Evolutionary conservation across 2,888 invertebrate species (phyloP), one percentile per base, ranked within the genome.

Genomic region (Chelonus formosanus): DNA sequence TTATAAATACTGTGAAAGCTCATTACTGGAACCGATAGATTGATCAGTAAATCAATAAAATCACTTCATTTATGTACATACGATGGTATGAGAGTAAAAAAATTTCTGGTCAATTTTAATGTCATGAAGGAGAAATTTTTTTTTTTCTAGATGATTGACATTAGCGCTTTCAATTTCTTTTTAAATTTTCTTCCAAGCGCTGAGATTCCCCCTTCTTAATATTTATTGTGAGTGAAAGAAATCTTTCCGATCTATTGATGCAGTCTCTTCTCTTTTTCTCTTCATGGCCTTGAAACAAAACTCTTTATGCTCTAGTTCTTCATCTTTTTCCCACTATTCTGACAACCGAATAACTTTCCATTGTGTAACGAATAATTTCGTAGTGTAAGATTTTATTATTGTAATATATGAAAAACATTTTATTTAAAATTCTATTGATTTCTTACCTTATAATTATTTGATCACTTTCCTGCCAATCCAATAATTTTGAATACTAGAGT

Each of bases 251-350:
- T 8, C 34, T 55, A 34, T 48, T 60, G 43, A 50, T 50, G 20
- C 34, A 31, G 48, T 36, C 36, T 48, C 40, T 48, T n/a, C 52
- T 43, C 50, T 40, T 73, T 79, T 60, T 60, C 40, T 77, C 76
- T 74, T 76, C 74, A 75, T 76, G 80, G 80, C 81, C 81, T 81
- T 81, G 81, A 80, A 80, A 78, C 73, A 77, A 67, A 63, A 72
- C 74, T 80, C 78, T 83, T 79, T 77, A 76, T 80, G 83, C 80
- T 83, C 83, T 82, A 80, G 80, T 83, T 83, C 78, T 76, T 77
- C 78, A 43, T 50, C 50, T 43, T 53, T 61, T 61, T 61, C 52
- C 31, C 10, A 31, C 50, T 66, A 31, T 52, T 36, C 56, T 48
- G 48, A 36, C 32, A 45, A 43, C 10, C 53, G 79, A 79, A 60